Evolutionary conservation across 35 echinoderm and acorn worm species (phyloP), one percentile per base, ranked within the genome.

Genomic region (Diadema setosum): DNA sequence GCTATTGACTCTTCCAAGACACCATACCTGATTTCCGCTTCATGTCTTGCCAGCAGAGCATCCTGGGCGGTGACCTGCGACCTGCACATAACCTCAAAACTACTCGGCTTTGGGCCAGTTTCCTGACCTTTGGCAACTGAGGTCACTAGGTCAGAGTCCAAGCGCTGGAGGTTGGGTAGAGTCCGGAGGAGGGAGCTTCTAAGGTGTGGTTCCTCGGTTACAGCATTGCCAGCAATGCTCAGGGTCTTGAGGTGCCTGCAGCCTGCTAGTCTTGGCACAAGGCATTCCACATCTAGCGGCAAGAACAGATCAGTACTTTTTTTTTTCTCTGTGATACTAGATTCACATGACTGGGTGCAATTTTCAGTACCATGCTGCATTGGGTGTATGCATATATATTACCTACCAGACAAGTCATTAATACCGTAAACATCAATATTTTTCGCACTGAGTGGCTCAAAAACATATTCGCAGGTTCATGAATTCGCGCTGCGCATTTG

Each of bases 51-150:
- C 26, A 35, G 18, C n/a, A 99, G 57, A 42, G 87, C 32, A 57
- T 91, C 74, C 40, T 91, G 84, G 9, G 39, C 83, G 32, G 41
- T 17, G 0, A 94, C 85, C 80, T 99, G 96, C 64, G 96, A 91
- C 21, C 74, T 57, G 85, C 96, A 99, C 89, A 94, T 92, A 32
- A 31, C 83, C 70, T 99, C 92, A 94, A 92, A 94, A 32, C 83
- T 57, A 58, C 58, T 92, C 2, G n/a, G 17, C 16, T 33, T 45
- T 46, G 45, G 2, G 27, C 14, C 5, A 35, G 44, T 57, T 43
- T 63, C 60, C 16, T 65, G 36, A 69, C 43, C 37, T 52, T 82
- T 84, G 46, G 26, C 43, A 27, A 27, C 55, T 32, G 83, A 80
- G 16, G 17, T 17, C 23, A 89, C 11, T 33, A 58, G 27, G 39